These are phyloP conservation scores for Gymnothorax javanicus DNA, from an alignment of 2,797 vertebrate species.

Conservation along the genomic window DNA sequence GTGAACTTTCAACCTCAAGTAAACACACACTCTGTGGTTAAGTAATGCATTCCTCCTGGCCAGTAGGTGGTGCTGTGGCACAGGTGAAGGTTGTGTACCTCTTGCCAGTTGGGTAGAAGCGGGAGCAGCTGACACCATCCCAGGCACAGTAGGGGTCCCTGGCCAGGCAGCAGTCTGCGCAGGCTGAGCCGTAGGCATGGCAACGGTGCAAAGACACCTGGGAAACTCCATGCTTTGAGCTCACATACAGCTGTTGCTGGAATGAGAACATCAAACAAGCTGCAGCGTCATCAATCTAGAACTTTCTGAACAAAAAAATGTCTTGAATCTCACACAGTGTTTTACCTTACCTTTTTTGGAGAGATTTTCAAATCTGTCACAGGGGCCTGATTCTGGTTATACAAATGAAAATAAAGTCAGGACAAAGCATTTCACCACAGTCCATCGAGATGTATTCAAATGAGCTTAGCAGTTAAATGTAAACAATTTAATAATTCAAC, in stretches of 20 bases:
- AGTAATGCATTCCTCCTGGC: neutral
- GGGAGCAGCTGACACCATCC: slow-evolving; percentile 93
- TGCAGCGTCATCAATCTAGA: neutral
- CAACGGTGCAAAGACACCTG: slow-evolving; percentile 95
- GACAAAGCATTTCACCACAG: neutral
- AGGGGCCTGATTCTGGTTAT: slow-evolving; percentile 81
- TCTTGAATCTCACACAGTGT: neutral
- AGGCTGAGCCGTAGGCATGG: slow-evolving; percentile 89
- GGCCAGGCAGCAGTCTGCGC: slow-evolving; percentile 95
- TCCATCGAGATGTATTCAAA: neutral
- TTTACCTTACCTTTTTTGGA: slow-evolving; percentile 88
- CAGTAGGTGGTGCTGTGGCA: slow-evolving; percentile 2
- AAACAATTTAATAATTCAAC: too few species aligned
- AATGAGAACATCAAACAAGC: slow-evolving; percentile 39
- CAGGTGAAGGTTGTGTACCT: slow-evolving; percentile 67
- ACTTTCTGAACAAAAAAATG: neutral
- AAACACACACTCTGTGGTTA: neutral
- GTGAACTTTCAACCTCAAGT: too few species aligned
- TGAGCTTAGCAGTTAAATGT: neutral
- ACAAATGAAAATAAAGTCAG: slow-evolving; percentile 32
- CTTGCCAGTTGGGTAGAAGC: slow-evolving; percentile 93
- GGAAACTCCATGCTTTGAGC: slow-evolving; percentile 89
- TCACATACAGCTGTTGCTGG: slow-evolving; percentile 96
- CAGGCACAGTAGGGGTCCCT: slow-evolving; percentile 96
- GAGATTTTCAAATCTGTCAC: slow-evolving; percentile 94